Evolutionary conservation across 2,797 vertebrate genomes (phyloP).

Genomic region (Capromys pilorides): DNA sequence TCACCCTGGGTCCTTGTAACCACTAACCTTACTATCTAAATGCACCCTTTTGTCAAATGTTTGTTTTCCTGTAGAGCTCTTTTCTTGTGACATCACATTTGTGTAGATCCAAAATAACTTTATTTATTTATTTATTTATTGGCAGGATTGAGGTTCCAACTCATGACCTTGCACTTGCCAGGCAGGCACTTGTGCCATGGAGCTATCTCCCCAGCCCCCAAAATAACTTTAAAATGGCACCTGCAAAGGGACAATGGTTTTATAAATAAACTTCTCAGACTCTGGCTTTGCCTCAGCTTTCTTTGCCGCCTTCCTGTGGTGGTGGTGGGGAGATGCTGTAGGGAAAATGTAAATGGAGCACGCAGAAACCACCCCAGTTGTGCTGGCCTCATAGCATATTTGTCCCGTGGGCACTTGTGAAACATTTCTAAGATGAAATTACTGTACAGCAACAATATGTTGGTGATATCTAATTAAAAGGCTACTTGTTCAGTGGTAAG

Average conservation of each 20-base stretch:
- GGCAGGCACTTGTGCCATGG: too few relatives aligned
- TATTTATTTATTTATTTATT: too few relatives aligned
- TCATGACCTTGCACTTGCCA: too few relatives aligned
- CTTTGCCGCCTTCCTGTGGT: rapidly evolving
- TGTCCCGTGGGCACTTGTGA: neutral
- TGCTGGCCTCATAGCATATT: neutral
- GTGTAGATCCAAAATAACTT: neutral
- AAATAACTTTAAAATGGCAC: neutral
- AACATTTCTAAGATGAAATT: neutral
- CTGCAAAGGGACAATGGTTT: neutral
- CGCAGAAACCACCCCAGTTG: too few relatives aligned
- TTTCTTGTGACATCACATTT: neutral
- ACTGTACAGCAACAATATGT: neutral
- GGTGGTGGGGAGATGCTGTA: neutral
- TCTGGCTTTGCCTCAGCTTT: neutral
- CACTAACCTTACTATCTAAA: neutral
- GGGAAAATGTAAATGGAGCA: neutral
- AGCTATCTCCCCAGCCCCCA: too few relatives aligned
- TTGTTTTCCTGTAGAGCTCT: neutral
- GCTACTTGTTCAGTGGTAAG: too few relatives aligned
- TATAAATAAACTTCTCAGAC: rapidly evolving
- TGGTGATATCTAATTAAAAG: neutral
- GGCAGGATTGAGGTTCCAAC: too few relatives aligned
- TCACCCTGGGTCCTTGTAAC: neutral
- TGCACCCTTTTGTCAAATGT: neutral